These are phyloP conservation scores for Deroplatys truncata DNA, from an alignment of 2,888 invertebrate genomes.

Conservation along the genomic window DNA sequence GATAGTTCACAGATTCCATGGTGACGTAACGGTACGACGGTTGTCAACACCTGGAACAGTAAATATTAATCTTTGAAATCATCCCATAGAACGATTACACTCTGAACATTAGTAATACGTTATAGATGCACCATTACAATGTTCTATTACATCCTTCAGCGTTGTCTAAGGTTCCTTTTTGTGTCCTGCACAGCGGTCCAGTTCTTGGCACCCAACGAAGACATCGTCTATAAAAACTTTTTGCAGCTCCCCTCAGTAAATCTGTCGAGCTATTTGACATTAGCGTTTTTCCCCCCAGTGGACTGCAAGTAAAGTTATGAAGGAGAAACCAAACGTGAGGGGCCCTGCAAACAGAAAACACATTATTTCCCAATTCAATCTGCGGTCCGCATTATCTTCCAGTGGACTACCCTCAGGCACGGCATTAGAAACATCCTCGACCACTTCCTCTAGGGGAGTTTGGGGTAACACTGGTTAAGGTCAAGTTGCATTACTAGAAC, in stretches of 20 bases:
- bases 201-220: background rate
- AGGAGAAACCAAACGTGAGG: background rate
- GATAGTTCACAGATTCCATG: too few relatives aligned
- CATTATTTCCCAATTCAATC: background rate
- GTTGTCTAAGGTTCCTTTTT: too few relatives aligned
- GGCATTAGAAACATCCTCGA: background rate
- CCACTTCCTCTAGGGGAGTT: background rate
- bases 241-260: background rate
- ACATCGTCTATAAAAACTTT: background rate
- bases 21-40: too few relatives aligned
- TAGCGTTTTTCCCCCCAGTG: background rate
- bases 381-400: background rate
- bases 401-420: background rate
- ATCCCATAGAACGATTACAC: too few relatives aligned
- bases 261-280: background rate
- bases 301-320: background rate
- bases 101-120: too few relatives aligned
- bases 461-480: background rate
- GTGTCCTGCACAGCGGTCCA: background rate
- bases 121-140: too few relatives aligned
- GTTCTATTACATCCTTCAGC: too few relatives aligned
- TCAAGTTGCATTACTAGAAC: too few relatives aligned
- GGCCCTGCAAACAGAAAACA: constrained; percentile 3
- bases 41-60: too few relatives aligned
- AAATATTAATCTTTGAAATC: too few relatives aligned